Evolutionary conservation across 2,113 vertebrate species (phyloP), one percentile per base, ranked within the genome.

Genomic region (Oncorhynchus kisutch): DNA sequence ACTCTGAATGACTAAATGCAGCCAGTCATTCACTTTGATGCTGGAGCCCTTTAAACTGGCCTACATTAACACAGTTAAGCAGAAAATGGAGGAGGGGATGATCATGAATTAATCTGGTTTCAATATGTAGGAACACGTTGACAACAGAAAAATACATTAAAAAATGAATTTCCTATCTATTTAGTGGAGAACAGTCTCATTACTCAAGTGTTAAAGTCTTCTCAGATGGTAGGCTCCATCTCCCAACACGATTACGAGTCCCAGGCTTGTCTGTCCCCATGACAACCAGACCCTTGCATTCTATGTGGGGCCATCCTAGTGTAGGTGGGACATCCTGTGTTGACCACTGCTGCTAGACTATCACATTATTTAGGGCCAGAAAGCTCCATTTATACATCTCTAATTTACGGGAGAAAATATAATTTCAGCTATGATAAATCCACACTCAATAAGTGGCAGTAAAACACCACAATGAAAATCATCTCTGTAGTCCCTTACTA

Each of bases 201-300:
- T 45, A 2, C 39, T 11, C 49, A 5, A 57, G 9, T 9, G 39
- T 45, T 11, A 11, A 2, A 45, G 39, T 45, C 8, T 45, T 45
- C 2, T 45, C 39, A 45, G 39, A 45, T 57, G 54, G 14, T 57
- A 57, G 54, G 13, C 54, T 57, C 18, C 54, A 57, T 20, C 54
- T 57, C 54, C 54, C 18, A 20, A 20, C 18, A 2, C 9, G 39
- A 11, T 45, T 45, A 45, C 39, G 39, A 20, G 20, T 20, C 66
- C 27, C 14, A 14, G 4, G 34, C 34, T 12, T 9, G 9, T 70
- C 49, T 11, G 8, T 81, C 74, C 65, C 74, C 79, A 73, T 81
- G 70, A 74, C 65, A 62, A 76, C 74, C 39, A n/a, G 74, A 39
- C 60, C 29, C 29, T 7, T 11, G 39, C 39, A 45, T 45, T 45